Percentiles rank a stretch among this genome's conserved stretches.
Conservation (phyloP, 2,888 invertebrate species). For the Drosophila mayaguana region DNA sequence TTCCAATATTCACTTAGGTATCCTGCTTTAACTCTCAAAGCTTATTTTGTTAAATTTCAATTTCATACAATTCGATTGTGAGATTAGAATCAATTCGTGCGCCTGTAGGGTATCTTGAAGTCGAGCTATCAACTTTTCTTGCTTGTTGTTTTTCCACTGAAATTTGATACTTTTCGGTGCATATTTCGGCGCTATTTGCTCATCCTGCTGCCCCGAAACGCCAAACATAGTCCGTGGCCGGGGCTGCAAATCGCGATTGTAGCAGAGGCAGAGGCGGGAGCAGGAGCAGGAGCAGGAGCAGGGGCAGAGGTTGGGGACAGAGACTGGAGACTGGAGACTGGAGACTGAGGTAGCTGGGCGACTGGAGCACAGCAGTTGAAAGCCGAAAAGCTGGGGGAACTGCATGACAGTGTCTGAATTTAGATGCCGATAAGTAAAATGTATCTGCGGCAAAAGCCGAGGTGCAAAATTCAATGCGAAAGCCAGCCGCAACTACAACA, state of each 20-base stretch:
- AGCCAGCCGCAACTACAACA: slow-evolving; percentile 48
- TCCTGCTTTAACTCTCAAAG: too few relatives aligned
- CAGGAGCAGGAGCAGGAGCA: slow-evolving; percentile 5
- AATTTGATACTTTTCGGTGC: slow-evolving; percentile 71
- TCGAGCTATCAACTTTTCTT: slow-evolving; percentile 2
- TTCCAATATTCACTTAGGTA: background rate
- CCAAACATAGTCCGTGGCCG: slow-evolving; percentile 26
- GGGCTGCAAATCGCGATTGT: slow-evolving; percentile 23
- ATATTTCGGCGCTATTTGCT: slow-evolving; percentile 40
- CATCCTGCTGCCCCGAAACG: slow-evolving; percentile 27
- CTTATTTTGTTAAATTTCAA: background rate
- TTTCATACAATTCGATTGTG: background rate
- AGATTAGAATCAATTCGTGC: background rate
- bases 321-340: background rate
- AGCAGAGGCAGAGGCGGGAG: slow-evolving; percentile 7
- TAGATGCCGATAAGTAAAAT: slow-evolving; percentile 80
- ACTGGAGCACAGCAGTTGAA: slow-evolving; percentile 1
- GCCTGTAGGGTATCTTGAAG: background rate
- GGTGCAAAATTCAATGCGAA: slow-evolving; percentile 79
- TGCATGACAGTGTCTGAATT: slow-evolving; percentile 71
- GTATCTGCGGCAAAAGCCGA: slow-evolving; percentile 72
- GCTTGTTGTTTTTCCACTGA: slow-evolving; percentile 33
- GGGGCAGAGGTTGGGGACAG: slow-evolving; percentile 5
- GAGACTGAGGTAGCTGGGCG: slow-evolving; percentile 1
- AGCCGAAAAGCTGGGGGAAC: slow-evolving; percentile 24